These are phyloP conservation scores for Hypsopygia costalis DNA, from an alignment of 2,888 invertebrate genomes.

Conservation along the genomic window DNA sequence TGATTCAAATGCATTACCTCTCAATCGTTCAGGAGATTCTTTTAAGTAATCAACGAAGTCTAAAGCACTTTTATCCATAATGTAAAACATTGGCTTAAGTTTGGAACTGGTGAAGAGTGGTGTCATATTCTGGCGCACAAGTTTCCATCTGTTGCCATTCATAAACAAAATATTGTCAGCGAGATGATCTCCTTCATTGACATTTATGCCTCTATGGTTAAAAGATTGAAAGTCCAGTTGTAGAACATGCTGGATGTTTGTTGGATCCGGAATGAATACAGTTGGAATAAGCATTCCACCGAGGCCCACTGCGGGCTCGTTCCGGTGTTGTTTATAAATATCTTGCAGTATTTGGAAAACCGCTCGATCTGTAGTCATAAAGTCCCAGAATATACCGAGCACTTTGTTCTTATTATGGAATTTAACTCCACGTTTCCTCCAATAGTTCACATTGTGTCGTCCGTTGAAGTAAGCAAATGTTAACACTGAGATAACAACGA, in stretches of 20 bases:
- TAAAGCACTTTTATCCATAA: constrained; percentile 43
- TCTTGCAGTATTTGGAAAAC: constrained; percentile 24
- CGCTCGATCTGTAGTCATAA: constrained; percentile 20
- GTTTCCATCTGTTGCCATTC: constrained; percentile 49
- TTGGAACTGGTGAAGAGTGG: constrained; percentile 54
- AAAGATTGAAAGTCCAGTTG: constrained; percentile 42
- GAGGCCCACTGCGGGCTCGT: constrained; percentile 29
- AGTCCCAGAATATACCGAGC: constrained; percentile 32
- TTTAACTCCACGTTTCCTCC: constrained; percentile 36
- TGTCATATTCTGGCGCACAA: constrained; percentile 50
- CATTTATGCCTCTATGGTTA: constrained; percentile 35
- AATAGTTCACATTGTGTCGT: constrained; percentile 36
- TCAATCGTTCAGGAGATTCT: constrained; percentile 30
- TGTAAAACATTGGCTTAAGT: constrained; percentile 52
- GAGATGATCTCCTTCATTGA: constrained; percentile 33
- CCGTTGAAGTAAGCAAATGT: constrained; percentile 5
- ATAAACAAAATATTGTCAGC: constrained; percentile 42
- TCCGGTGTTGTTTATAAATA: constrained; percentile 24
- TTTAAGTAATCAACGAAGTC: constrained; percentile 42
- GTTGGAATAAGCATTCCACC: constrained; percentile 23
- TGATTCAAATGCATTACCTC: constrained; percentile 28
- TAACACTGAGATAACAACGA: background rate
- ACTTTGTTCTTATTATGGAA: constrained; percentile 27
- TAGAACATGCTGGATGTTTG: constrained; percentile 37
- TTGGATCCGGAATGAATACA: constrained; percentile 35